Base-by-base conservation (phyloP, 2,113 vertebrate species). In the Oreochromis spilurus region DNA sequence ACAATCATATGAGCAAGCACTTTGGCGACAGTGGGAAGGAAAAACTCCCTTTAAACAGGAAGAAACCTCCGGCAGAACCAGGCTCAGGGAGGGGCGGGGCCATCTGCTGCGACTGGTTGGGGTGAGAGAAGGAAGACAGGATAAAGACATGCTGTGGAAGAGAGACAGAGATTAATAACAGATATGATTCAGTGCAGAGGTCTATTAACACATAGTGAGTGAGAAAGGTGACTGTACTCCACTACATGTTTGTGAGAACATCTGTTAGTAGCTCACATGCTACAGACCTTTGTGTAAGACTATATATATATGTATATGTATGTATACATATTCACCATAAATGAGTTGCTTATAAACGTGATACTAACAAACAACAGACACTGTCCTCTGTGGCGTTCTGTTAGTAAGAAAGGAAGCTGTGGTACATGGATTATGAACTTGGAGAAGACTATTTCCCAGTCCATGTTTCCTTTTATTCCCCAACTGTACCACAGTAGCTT, bases 241-340 rank as follows among this genome's bases (percentile, higher is more conserved):
- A 24, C 36, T 40, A 21, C 12, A 67, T 40, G 36, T 67, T 14
- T 21, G 19, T 65, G 34, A 38, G 6, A 38, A 38, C 34, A 38
- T 38, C 36, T 24, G 36, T 40, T 40, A 21, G 19, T 21, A 67
- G 62, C 19, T 16, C 12, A 21, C 36, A 40, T 43, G 36, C 62
- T 43, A 24, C 36, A 70, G 36, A 70, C 1, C 7, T 9, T 14
- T 40, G 4, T 40, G 11, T 67, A 21, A 38, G 6, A 67, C 19
- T 19, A 19, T 1, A 0, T 1, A 0, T 2, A 2, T 2, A 2
- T 1, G 0, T 2, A 0, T 5, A 7, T 7, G 1, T 2, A 0
- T 1, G 5, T 19, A 4, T 8, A 3, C 6, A 14, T 24, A 24
- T 43, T 43, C 7, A 70, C 1, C 38, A 43, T 24, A 24, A 43